Base-by-base conservation (phyloP, 2,888 invertebrate genomes). In the Tribolium freemani region DNA sequence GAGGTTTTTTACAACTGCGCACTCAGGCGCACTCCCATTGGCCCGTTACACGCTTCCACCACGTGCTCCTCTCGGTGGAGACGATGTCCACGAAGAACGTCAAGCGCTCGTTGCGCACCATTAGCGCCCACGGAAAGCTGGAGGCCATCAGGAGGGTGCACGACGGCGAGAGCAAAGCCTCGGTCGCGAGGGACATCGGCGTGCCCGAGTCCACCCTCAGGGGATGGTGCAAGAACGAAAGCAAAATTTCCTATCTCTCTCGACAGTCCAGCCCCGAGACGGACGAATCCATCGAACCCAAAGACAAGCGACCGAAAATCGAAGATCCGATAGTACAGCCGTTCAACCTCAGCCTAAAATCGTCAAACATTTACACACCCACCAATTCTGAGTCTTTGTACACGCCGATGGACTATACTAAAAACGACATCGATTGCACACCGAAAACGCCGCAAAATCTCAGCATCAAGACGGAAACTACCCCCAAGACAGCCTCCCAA, bases 181-280 rank as follows among this genome's bases (percentile, higher is more conserved):
- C 94, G 0, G 95, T 95, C 0, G 95, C 95, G 1, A 89, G 95
- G 2, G 94, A 94, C 84, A 94, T 95, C 83, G 94, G 94, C 38
- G 94, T 95, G 11, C 95, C 95, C 0, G 95, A 95, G 85, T 95
- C 94, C 1, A 95, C 95, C 5, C 88, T 95, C 10, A 90, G 95
- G 2, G 95, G 95, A 71, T 95, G 95, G 95, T 95, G 95, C 87
- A 95, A 95, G 86, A 93, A 94, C 83, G 94, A 94, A 83, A 92
- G 93, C 80, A 95, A 95, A 85, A 87, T 91, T 2, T 86, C 92
- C 76, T 90, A 92, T 84, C 91, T 92, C 82, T 92, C 93, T 26
- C 89, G 92, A 6, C 91, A 93, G 80, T 91, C 93, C 51, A 92
- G 92, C 5, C 92, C 93, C 0, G 93, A 93, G 77, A 93, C 92